Percentiles rank a stretch among this genome's conserved stretches.
Conservation (phyloP, 2,888 invertebrate species). For the Argyra leucocephala region DNA sequence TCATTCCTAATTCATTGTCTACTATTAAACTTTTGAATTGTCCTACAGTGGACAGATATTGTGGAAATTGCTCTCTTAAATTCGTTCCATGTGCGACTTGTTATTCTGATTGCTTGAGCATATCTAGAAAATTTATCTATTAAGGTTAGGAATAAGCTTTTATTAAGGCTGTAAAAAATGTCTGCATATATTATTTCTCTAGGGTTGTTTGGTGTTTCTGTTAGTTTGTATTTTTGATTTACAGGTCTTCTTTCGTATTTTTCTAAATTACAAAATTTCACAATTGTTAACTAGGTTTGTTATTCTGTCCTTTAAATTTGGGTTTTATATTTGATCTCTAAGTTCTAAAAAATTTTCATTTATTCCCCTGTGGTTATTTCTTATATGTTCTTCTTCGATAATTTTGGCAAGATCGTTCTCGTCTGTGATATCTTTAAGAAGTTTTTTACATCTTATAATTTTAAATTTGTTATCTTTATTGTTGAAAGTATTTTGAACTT, state of each 20-base stretch:
- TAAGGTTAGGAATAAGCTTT: conserved; percentile 24
- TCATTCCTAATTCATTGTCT: conserved; percentile 24
- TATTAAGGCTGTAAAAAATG: conserved; percentile 22
- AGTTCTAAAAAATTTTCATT: conserved; percentile 20
- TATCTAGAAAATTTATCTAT: conserved; percentile 27
- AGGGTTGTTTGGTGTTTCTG: conserved; percentile 25
- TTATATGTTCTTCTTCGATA: conserved; percentile 21
- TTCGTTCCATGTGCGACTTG: conserved; percentile 22
- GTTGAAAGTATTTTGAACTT: not conserved
- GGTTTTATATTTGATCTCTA: conserved; percentile 21
- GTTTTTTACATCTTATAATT: conserved; percentile 7
- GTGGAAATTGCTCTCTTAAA: conserved; percentile 21
- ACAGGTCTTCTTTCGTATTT: conserved; percentile 25
- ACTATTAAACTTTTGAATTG: conserved; percentile 20
- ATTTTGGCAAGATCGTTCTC: conserved; percentile 19
- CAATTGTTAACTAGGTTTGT: conserved; percentile 25
- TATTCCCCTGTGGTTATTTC: conserved; percentile 26
- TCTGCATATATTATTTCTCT: conserved; percentile 27
- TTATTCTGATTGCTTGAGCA: conserved; percentile 23
- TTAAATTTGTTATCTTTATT: conserved; percentile 7
- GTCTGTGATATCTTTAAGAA: conserved; percentile 15
- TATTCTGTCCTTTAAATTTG: conserved; percentile 20
- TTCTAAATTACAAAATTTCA: conserved; percentile 14
- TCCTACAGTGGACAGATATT: conserved; percentile 22
- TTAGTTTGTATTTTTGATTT: conserved; percentile 24